These are phyloP conservation scores for Frankliniella intonsa DNA, from an alignment of 2,888 invertebrate species.

Conservation along the genomic window DNA sequence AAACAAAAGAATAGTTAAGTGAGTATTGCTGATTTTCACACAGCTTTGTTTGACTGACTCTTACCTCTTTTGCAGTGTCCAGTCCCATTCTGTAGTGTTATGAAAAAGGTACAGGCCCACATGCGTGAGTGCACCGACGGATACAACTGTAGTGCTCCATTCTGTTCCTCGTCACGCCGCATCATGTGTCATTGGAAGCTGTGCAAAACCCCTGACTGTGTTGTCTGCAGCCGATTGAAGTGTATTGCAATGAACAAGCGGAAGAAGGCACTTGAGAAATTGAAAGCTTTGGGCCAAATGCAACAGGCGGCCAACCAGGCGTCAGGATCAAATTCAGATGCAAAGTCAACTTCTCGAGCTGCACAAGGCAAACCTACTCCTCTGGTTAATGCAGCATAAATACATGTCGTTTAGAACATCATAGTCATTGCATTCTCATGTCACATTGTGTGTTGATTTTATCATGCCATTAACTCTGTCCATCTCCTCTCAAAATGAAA, in stretches of 20 bases:
- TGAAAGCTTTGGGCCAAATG: slow-evolving; percentile 4
- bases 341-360: no score
- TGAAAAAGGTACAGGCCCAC: slow-evolving; percentile 5
- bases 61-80: neutral
- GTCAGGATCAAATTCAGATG: neutral
- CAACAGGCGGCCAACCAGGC: neutral
- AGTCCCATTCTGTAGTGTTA: slow-evolving; percentile 7
- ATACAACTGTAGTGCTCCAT: neutral
- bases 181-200: slow-evolving; percentile 12
- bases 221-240: neutral
- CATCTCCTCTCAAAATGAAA: no score
- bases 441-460: neutral
- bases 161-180: neutral
- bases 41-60: neutral
- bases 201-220: neutral
- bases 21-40: neutral
- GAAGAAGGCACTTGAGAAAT: neutral
- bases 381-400: neutral
- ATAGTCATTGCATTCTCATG: neutral
- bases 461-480: neutral
- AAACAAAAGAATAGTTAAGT: neutral
- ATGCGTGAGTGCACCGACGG: neutral
- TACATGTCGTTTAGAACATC: neutral
- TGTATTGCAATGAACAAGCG: neutral
- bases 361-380: no score